Conservation (phyloP, 2,113 vertebrate genomes). For the Orcinus orca region DNA sequence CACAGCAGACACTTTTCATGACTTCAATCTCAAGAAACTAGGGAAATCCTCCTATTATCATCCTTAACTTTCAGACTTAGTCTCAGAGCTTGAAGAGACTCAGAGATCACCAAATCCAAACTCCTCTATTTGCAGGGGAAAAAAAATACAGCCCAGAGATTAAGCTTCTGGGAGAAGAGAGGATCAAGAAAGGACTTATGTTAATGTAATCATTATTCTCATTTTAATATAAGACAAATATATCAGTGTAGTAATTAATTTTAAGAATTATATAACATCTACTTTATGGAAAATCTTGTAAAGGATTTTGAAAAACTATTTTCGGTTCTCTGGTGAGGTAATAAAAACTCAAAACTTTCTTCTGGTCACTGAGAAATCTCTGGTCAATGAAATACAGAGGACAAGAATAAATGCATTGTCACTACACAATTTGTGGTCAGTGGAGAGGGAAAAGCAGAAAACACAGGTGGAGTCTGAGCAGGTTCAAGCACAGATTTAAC, state of each 20-base stretch:
- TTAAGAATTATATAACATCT: neutral
- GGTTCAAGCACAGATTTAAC: neutral
- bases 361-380: neutral
- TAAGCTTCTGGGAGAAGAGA: neutral
- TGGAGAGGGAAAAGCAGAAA: neutral
- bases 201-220: neutral
- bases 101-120: neutral
- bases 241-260: neutral
- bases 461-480: neutral
- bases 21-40: constrained; percentile 12
- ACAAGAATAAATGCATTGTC: neutral
- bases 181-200: neutral
- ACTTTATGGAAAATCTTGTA: neutral
- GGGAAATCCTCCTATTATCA: neutral
- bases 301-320: neutral
- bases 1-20: neutral
- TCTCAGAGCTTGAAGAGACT: neutral
- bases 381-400: neutral
- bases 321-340: neutral
- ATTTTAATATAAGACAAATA: neutral
- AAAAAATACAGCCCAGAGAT: neutral
- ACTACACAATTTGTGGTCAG: neutral
- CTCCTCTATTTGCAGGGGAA: neutral
- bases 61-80: constrained; percentile 20
- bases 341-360: neutral